phyloP scores from a whole-genome alignment of 2,888 invertebrate species.

The Merodon equestris region DNA sequence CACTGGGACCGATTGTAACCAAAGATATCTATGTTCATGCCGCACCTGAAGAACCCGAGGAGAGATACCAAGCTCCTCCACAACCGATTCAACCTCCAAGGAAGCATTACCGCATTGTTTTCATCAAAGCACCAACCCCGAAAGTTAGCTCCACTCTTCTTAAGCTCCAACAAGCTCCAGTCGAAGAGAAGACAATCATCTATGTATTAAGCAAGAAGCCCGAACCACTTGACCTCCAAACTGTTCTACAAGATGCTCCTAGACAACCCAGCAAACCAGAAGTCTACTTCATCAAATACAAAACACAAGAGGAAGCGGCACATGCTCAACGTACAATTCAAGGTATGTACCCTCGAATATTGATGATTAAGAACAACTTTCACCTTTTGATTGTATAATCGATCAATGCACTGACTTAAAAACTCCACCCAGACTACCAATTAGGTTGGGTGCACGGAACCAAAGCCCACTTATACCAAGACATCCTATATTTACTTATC shows the following conservation, averaged over 20 bases:
- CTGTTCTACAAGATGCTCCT: constrained; percentile 75
- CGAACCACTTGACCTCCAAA: constrained; percentile 75
- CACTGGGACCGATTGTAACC: constrained; percentile 72
- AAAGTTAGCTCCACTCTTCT: constrained; percentile 71
- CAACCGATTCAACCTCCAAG: constrained; percentile 73
- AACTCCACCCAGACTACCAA: no score
- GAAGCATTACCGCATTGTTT: constrained; percentile 78
- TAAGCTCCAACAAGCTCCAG: constrained; percentile 73
- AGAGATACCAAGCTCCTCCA: constrained; percentile 70
- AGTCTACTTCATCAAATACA: constrained; percentile 79
- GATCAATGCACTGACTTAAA: no score
- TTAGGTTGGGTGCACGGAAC: no score
- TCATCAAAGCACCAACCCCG: constrained; percentile 77
- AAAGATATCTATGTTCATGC: constrained; percentile 78
- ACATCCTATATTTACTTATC: no score
- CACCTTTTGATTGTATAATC: no score
- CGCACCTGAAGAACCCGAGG: constrained; percentile 76
- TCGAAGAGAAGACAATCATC: constrained; percentile 78
- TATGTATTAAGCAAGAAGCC: constrained; percentile 78
- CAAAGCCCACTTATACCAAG: no score
- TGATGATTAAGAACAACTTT: no score
- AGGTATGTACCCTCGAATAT: constrained; percentile 71
- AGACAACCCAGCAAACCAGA: constrained; percentile 77
- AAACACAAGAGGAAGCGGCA: constrained; percentile 77
- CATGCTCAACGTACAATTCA: constrained; percentile 78